Evolutionary conservation across 35 echinoderm and acorn worm species (phyloP), one percentile per base, ranked within the genome.

Genomic region (Holothuria glaberrima): DNA sequence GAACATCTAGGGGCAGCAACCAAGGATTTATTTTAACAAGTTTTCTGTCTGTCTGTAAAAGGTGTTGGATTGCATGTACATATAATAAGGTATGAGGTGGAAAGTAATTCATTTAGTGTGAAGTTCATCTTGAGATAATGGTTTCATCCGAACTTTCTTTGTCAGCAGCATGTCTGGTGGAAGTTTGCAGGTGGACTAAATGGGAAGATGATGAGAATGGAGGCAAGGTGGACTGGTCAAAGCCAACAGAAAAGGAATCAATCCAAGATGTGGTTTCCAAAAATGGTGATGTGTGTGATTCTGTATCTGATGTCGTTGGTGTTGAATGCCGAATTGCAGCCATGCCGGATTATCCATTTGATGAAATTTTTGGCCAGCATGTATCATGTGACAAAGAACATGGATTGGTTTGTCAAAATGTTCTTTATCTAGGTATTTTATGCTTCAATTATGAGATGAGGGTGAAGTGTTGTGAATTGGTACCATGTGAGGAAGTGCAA

Each of bases 331-430:
- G 74, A 48, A 78, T 78, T 16, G 38, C 38, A 35, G 74, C 74
- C 24, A 78, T 78, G 74, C 74, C 74, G 50, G 74, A 78, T 48
- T 78, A 78, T 50, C 74, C 74, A 10, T 78, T 78, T 78, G 74
- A 78, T 78, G 74, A 78, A 26, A 78, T 78, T 22, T 4, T 26
- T 27, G 74, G 74, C 25, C 74, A 78, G 74, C 18, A 52, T 18
- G 74, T 78, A n/a, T 20, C 74, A 10, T 78, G 74, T 48, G 21
- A 48, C 41, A 74, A 74, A 74, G 44, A 45, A 22, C n/a, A 54
- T 52, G 74, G 74, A 4, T 48, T 78, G 20, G 74, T 78, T 22
- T 78, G 74, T 78, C 74, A 78, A 21, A 78, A 78, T 13, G 74
- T 48, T n/a, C 74, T 50, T 26, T 78, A 78, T 19, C n/a, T 48